Evolutionary conservation across 2,113 vertebrate genomes (phyloP).

Genomic region (Dendropsophus ebraccatus): DNA sequence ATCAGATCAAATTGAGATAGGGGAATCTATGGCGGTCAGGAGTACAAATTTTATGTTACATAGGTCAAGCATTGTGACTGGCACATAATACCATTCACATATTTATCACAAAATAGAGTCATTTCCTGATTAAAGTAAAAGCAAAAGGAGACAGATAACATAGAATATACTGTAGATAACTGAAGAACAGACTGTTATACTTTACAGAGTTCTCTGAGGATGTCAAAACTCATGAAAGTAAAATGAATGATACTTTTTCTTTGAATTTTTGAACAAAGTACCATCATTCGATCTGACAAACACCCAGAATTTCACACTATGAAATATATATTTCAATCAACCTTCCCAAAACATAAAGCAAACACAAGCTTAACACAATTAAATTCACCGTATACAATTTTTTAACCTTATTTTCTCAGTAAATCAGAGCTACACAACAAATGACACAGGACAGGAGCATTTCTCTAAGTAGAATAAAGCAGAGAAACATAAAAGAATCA

Average conservation of each 20-base stretch:
- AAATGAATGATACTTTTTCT: constrained; percentile 1
- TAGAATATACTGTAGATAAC: constrained; percentile 5
- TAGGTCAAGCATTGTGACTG: constrained; percentile 5
- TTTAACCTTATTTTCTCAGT: constrained; percentile 38
- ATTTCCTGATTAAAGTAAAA: constrained; percentile 15
- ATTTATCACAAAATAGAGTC: constrained; percentile 1
- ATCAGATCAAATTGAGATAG: constrained; percentile 3
- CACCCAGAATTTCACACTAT: neutral
- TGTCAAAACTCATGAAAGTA: constrained; percentile 6
- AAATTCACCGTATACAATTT: constrained; percentile 26
- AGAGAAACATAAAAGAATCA: constrained; percentile 51
- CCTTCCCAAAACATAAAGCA: neutral
- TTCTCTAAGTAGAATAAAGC: constrained; percentile 51
- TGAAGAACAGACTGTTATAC: neutral
- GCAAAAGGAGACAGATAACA: neutral
- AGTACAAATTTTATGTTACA: constrained; percentile 8
- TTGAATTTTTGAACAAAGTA: constrained; percentile 8
- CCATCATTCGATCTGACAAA: neutral
- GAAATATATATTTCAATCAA: neutral
- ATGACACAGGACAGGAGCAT: constrained; percentile 45
- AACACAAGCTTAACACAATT: constrained; percentile 1
- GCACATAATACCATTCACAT: constrained; percentile 24
- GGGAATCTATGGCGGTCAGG: neutral
- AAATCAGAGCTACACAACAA: constrained; percentile 40
- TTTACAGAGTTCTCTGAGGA: neutral